Conservation (phyloP, 2,113 vertebrate genomes). For the Chaetorhynchus papuensis region DNA sequence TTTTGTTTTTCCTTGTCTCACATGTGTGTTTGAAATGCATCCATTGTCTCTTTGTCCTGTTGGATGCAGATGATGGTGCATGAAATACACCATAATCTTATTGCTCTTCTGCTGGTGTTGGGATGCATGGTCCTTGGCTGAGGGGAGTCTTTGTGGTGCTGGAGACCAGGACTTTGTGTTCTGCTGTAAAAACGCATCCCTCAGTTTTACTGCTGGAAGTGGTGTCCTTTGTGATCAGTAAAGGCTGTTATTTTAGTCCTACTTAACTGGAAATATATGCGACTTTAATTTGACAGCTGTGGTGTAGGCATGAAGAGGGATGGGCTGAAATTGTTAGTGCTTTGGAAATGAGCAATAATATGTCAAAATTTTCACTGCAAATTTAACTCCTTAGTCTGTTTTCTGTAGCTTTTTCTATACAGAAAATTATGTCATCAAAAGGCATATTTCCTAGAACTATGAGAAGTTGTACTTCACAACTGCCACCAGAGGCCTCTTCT, state of each 20-base stretch:
- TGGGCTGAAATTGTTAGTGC: neutral
- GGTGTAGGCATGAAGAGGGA: neutral
- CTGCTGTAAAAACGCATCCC: neutral
- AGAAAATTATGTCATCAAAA: neutral
- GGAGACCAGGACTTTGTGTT: neutral
- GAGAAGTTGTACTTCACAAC: neutral
- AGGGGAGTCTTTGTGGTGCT: neutral
- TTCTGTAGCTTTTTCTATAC: neutral
- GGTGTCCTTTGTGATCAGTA: neutral
- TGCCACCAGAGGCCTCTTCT: constrained; percentile 72
- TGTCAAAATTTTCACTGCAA: neutral
- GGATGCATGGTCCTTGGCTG: neutral
- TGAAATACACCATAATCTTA: rapidly evolving
- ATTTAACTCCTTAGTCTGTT: neutral
- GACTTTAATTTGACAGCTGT: neutral
- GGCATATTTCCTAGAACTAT: neutral
- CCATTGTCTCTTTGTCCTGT: neutral
- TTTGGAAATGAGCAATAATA: neutral
- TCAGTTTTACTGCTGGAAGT: neutral
- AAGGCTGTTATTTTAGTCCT: neutral
- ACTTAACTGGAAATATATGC: neutral
- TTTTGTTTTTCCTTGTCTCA: neutral
- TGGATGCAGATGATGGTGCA: neutral
- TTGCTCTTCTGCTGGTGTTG: neutral
- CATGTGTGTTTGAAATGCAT: neutral